Conservation (phyloP, 2,797 vertebrate genomes). For the Halcyon leucocephala region DNA sequence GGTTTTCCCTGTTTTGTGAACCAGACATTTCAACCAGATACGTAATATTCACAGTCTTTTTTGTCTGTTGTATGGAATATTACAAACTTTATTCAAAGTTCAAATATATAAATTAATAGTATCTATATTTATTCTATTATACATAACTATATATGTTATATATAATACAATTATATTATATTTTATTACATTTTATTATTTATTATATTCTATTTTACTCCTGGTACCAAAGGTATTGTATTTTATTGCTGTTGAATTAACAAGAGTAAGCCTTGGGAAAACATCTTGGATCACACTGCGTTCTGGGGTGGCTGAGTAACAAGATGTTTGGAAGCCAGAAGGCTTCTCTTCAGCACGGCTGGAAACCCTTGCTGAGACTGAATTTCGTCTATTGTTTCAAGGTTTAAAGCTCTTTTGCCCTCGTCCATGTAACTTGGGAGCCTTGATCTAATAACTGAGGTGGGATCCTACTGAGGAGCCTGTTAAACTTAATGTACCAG, state of each 20-base stretch:
- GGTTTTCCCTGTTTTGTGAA: not conserved
- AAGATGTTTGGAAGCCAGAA: not conserved
- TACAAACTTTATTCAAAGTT: not conserved
- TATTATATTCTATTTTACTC: constrained; percentile 13
- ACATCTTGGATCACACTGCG: constrained; percentile 9
- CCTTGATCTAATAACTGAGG: not conserved
- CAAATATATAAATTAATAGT: not conserved
- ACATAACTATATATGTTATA: no score
- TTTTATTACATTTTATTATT: no score
- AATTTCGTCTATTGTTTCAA: not conserved
- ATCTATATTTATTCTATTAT: no score
- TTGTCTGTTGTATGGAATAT: not conserved
- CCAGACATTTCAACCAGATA: constrained; percentile 27
- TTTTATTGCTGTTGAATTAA: constrained; percentile 55
- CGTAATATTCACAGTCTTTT: not conserved
- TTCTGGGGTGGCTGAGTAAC: constrained; percentile 46
- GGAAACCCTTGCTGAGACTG: constrained; percentile 19
- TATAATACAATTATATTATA: no score
- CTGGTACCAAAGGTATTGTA: constrained; percentile 40
- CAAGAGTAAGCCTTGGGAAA: constrained; percentile 36
- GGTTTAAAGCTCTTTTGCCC: not conserved
- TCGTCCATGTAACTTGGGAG: not conserved
- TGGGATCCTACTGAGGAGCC: not conserved
- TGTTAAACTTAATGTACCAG: not conserved
- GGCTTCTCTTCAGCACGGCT: constrained; percentile 16